Evolutionary conservation across 2,888 invertebrate species (phyloP).

Genomic region (Germaria angustata): DNA sequence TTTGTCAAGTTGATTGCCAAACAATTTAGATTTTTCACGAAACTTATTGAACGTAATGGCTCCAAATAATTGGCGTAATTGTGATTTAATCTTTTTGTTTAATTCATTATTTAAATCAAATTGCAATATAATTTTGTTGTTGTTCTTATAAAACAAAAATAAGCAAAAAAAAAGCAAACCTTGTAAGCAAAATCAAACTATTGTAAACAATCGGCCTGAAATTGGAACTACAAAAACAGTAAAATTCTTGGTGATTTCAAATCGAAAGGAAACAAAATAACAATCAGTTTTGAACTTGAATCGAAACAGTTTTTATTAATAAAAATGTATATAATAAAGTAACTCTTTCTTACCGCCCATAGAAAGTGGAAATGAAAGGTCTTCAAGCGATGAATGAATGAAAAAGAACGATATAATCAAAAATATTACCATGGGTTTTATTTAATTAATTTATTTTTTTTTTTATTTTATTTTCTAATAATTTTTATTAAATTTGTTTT

Average conservation of each 20-base stretch:
- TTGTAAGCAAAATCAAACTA: conserved; percentile 72
- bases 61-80: conserved; percentile 80
- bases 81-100: conserved; percentile 56
- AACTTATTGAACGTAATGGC: conserved; percentile 81
- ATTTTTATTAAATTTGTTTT: conserved; percentile 14
- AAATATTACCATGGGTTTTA: conserved; percentile 43
- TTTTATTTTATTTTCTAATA: background rate
- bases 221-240: conserved; percentile 64
- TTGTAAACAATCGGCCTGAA: conserved; percentile 70
- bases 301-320: background rate
- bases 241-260: conserved; percentile 12
- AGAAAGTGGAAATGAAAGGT: conserved; percentile 49
- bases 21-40: conserved; percentile 80
- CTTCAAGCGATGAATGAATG: conserved; percentile 42
- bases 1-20: conserved; percentile 80
- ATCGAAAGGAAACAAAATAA: conserved; percentile 59
- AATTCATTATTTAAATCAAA: conserved; percentile 61
- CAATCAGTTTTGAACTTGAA: background rate
- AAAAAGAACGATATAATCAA: conserved; percentile 43
- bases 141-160: conserved; percentile 60
- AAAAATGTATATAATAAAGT: background rate
- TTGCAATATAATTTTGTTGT: conserved; percentile 68
- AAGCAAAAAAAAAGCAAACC: conserved; percentile 53
- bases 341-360: conserved; percentile 37
- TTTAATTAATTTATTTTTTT: conserved; percentile 14